Evolutionary conservation across 2,113 vertebrate genomes (phyloP), one percentile per base, ranked within the genome.

Genomic region (Pao palembangensis): DNA sequence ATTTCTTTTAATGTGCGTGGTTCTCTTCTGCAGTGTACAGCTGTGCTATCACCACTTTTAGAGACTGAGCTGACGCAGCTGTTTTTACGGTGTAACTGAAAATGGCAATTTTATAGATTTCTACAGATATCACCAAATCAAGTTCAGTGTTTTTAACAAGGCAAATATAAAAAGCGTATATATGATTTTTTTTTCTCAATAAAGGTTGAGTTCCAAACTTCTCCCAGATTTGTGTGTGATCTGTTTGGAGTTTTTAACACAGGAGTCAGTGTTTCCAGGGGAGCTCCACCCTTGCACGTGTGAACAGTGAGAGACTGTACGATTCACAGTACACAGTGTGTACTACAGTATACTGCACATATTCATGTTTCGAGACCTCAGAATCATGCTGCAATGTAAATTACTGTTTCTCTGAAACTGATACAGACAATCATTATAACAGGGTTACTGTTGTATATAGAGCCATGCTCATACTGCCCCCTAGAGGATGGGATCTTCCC

Each of bases 141-240:
- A 38, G 34, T 38, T 38, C 34, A 38, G 28, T 31, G 28, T 31
- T 31, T 31, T 7, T 31, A 31, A 31, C 28, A 31, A 31, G 34
- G 75, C 85, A 81, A 77, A 71, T 82, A 88, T 79, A 66, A 88
- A 85, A 82, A 69, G 74, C 69, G 52, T 82, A 61, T 71, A 59
- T 71, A 70, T 80, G 61, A 64, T 69, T 25, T 69, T 69, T 64
- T 87, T 70, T 57, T 88, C 88, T 87, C 78, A 91, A 91, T 92
- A 92, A 92, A 91, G 78, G 73, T 88, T 83, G 77, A 85, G 53
- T 87, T 85, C 81, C 85, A 88, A 88, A 82, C 84, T 90, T 89
- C 70, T 58, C 23, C 48, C 49, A 17, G 12, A 42, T 50, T 19
- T 61, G 5, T 54, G 19, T 71, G 51, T 64, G 16, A 58, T 75